A percentile compares a stretch with the other conserved stretches of the same genome.
Conservation (phyloP, 2,888 invertebrate species). For the Nebria salina region DNA sequence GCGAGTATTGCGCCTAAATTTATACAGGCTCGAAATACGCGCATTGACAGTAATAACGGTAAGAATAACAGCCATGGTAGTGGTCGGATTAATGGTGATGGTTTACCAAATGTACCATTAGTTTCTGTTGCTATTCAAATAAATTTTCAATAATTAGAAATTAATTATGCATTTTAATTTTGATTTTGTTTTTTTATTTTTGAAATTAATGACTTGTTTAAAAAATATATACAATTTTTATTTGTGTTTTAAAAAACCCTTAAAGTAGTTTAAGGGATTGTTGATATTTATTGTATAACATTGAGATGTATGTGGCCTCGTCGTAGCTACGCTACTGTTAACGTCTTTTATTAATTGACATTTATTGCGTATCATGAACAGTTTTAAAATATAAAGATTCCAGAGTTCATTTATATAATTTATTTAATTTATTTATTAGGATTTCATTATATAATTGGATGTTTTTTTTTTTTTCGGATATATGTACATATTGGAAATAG, state of each 20-base stretch:
- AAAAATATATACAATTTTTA: too few species aligned
- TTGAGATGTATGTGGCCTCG: background rate
- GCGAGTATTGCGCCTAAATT: constrained; percentile 30
- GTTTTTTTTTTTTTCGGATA: background rate
- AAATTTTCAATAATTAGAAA: background rate
- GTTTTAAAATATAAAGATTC: background rate
- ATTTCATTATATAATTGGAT: background rate
- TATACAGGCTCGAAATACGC: constrained; percentile 21
- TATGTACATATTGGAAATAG: background rate
- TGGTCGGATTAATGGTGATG: constrained; percentile 39
- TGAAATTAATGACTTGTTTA: too few species aligned
- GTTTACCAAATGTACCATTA: constrained; percentile 36
- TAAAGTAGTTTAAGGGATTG: too few species aligned
- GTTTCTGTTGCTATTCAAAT: constrained; percentile 15
- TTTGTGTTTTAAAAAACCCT: too few species aligned
- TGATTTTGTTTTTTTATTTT: too few species aligned
- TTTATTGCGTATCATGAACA: background rate
- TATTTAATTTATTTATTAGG: background rate
- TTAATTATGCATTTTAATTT: too few species aligned
- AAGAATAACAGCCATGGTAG: constrained; percentile 47
- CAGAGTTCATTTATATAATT: background rate
- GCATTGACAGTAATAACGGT: constrained; percentile 33
- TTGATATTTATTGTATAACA: too few species aligned
- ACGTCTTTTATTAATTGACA: background rate
- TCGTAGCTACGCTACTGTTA: background rate